phyloP scores from a whole-genome alignment of 2,797 vertebrate genomes.

The Mastacembelus armatus region DNA sequence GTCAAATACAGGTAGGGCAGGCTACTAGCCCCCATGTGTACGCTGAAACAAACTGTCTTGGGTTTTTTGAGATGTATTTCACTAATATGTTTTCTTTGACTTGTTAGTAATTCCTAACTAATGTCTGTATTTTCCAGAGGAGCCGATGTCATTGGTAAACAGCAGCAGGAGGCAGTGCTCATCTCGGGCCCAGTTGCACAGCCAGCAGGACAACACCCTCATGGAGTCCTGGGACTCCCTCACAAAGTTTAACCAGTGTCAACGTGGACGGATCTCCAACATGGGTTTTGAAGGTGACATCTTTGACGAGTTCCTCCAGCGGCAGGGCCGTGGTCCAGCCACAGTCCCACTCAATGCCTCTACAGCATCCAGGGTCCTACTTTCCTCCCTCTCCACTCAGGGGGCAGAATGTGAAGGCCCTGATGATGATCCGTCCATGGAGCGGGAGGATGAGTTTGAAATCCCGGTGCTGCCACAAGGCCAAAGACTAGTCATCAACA shows the following conservation, averaged over 20 bases:
- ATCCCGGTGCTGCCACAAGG: constrained; percentile 94
- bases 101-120: background rate
- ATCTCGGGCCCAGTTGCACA: constrained; percentile 73
- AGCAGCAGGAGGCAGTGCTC: constrained; percentile 58
- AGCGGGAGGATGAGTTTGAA: constrained; percentile 87
- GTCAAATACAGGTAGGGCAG: constrained; percentile 65
- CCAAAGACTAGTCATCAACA: constrained; percentile 88
- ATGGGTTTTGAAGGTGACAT: constrained; percentile 91
- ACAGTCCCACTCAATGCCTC: constrained; percentile 29
- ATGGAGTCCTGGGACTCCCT: constrained; percentile 95
- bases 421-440: constrained; percentile 71
- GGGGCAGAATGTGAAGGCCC: constrained; percentile 54
- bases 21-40: too few relatives aligned
- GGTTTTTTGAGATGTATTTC: too few relatives aligned
- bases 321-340: constrained; percentile 75
- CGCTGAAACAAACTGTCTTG: too few relatives aligned
- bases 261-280: constrained; percentile 93
- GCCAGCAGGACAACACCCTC: constrained; percentile 87
- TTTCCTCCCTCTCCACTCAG: constrained; percentile 37
- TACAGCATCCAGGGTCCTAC: constrained; percentile 45
- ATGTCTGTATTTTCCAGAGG: constrained; percentile 79
- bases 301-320: constrained; percentile 94
- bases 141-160: constrained; percentile 49
- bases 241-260: constrained; percentile 91
- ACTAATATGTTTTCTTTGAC: constrained; percentile 7